Conservation (phyloP, 1,140 invertebrate species). For the Orchesella cincta region DNA sequence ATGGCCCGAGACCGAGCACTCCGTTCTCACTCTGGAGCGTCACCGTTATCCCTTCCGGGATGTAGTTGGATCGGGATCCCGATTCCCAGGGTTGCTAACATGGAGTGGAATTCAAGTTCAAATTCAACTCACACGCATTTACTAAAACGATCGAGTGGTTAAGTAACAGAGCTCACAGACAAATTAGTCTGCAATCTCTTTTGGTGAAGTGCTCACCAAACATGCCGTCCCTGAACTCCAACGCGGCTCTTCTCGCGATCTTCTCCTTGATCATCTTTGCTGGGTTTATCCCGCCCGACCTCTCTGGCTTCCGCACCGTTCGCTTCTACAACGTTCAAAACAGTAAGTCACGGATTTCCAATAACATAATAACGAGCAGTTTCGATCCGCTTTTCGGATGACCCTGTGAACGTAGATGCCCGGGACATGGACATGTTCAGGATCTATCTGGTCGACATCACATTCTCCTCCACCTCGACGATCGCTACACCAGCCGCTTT, state of each 20-base stretch:
- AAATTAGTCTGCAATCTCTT: too few species aligned
- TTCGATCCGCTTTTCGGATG: conserved; percentile 88
- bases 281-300: conserved; percentile 58
- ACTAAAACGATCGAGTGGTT: too few species aligned
- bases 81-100: conserved; percentile 86
- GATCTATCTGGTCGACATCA: conserved; percentile 75
- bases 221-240: conserved; percentile 98
- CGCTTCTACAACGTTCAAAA: conserved; percentile 52
- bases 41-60: conserved; percentile 76
- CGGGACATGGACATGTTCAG: conserved; percentile 88
- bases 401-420: conserved; percentile 90
- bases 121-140: too few species aligned
- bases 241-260: conserved; percentile 86
- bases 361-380: conserved; percentile 56
- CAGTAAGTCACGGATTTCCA: not conserved
- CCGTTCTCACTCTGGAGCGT: conserved; percentile 97
- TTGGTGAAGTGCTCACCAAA: conserved; percentile 70
- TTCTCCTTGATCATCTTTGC: conserved; percentile 74
- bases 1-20: conserved; percentile 91
- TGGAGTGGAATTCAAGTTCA: too few species aligned
- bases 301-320: conserved; percentile 55
- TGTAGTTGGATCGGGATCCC: conserved; percentile 98
- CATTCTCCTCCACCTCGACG: conserved; percentile 94
- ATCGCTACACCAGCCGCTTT: conserved; percentile 88
- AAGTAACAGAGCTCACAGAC: too few species aligned